Percentiles rank a stretch among this genome's conserved stretches.
phyloP scores from a whole-genome alignment of 2,797 vertebrate species.

The Adrianichthys oophorus region DNA sequence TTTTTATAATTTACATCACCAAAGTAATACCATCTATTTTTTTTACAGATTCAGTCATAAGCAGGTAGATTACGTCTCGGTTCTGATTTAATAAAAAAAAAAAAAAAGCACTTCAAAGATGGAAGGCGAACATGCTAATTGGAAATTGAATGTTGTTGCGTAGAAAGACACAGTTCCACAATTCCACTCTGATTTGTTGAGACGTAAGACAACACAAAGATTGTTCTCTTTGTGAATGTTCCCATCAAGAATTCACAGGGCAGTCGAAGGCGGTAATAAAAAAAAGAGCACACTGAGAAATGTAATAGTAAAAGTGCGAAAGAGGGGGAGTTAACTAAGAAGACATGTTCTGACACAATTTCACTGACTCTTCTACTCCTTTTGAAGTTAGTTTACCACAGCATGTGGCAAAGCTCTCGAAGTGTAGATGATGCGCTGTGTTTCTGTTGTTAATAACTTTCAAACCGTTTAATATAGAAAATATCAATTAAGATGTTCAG shows the following conservation, averaged over 20 bases:
- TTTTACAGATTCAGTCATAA: too few relatives aligned
- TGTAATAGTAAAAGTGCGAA: slow-evolving; percentile 20
- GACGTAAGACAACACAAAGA: slow-evolving; percentile 49
- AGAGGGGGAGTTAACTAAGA: slow-evolving; percentile 21
- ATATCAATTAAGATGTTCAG: too few relatives aligned
- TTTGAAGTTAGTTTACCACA: slow-evolving; percentile 23
- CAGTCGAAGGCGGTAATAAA: slow-evolving; percentile 25
- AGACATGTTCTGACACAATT: slow-evolving; percentile 25
- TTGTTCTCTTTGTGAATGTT: slow-evolving; percentile 51
- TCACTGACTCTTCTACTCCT: slow-evolving; percentile 28
- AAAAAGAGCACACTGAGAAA: slow-evolving; percentile 5
- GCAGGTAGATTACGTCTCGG: slow-evolving; percentile 42
- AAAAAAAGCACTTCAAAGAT: slow-evolving; percentile 23
- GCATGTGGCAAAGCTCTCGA: slow-evolving; percentile 1
- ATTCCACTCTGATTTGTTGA: slow-evolving; percentile 60
- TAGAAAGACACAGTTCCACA: slow-evolving; percentile 71
- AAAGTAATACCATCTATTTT: too few relatives aligned
- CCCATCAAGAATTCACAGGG: slow-evolving; percentile 32
- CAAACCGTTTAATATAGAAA: not conserved
- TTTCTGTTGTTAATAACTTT: slow-evolving; percentile 29
- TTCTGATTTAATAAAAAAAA: slow-evolving; percentile 1
- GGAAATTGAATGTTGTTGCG: slow-evolving; percentile 80
- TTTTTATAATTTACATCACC: too few relatives aligned
- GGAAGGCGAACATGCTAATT: slow-evolving; percentile 67
- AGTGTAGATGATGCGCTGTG: not conserved